A percentile compares a stretch with the other conserved stretches of the same genome.
Conservation (phyloP, 2,888 invertebrate species). For the Hemaris fuciformis region DNA sequence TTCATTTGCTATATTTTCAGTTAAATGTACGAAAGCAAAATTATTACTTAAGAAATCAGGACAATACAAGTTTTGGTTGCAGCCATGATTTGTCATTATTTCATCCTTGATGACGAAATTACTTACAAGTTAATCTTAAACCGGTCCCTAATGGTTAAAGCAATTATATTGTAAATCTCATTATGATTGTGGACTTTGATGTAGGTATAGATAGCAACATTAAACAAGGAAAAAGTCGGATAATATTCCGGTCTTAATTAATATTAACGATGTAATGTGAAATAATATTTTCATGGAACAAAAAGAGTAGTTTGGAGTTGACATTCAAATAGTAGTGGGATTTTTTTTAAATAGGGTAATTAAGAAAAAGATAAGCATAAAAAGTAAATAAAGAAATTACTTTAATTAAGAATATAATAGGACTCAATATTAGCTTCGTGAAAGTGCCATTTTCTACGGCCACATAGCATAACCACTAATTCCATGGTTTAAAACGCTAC, state of each 20-base stretch:
- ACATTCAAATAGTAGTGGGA: background rate
- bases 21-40: background rate
- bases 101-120: too few relatives aligned
- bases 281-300: too few relatives aligned
- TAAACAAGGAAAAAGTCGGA: background rate
- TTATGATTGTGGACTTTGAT: background rate
- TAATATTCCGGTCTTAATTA: background rate
- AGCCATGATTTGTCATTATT: background rate
- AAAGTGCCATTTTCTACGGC: constrained; percentile 8
- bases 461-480: constrained; percentile 29
- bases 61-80: background rate
- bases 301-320: too few relatives aligned
- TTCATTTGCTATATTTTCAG: too few relatives aligned
- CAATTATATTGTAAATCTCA: background rate
- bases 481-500: constrained; percentile 44
- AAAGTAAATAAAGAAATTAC: background rate
- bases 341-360: background rate
- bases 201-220: background rate
- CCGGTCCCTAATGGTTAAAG: background rate
- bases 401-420: background rate
- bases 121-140: background rate
- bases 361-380: background rate
- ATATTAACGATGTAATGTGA: too few relatives aligned
- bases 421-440: background rate
- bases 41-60: background rate